Conservation (phyloP, 2,113 vertebrate genomes). For the Capreolus pygargus region DNA sequence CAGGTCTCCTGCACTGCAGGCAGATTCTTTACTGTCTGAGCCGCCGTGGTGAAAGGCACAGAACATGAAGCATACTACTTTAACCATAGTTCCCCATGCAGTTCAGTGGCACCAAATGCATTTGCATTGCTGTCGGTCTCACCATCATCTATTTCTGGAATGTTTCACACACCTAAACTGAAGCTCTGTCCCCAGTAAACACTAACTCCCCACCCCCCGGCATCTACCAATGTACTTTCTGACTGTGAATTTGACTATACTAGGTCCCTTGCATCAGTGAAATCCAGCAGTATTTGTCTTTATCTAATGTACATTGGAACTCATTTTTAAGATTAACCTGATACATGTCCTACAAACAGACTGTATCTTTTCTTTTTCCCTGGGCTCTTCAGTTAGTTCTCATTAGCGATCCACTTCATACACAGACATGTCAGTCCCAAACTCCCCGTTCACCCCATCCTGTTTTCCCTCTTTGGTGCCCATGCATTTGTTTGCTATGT, state of each 20-base stretch:
- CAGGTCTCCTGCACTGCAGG: background rate
- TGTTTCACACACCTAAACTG: background rate
- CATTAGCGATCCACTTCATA: accelerated
- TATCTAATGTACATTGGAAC: background rate
- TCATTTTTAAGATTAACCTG: background rate
- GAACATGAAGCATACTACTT: accelerated
- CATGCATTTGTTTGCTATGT: background rate
- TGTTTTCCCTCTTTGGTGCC: background rate
- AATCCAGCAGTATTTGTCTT: background rate
- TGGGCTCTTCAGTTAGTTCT: background rate
- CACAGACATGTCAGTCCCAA: background rate
- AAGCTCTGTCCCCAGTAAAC: background rate
- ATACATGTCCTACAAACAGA: background rate
- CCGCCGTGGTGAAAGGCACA: accelerated
- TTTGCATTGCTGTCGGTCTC: accelerated
- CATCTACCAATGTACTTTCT: background rate
- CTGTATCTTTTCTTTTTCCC: background rate
- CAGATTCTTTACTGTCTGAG: background rate
- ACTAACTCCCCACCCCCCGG: background rate
- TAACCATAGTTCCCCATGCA: accelerated
- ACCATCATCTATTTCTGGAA: background rate
- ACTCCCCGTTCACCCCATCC: background rate
- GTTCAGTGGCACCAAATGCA: accelerated
- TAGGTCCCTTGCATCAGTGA: background rate
- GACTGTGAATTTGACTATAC: background rate